phyloP scores from a whole-genome alignment of 2,888 invertebrate species.

The Lasioglossum zephyrum region DNA sequence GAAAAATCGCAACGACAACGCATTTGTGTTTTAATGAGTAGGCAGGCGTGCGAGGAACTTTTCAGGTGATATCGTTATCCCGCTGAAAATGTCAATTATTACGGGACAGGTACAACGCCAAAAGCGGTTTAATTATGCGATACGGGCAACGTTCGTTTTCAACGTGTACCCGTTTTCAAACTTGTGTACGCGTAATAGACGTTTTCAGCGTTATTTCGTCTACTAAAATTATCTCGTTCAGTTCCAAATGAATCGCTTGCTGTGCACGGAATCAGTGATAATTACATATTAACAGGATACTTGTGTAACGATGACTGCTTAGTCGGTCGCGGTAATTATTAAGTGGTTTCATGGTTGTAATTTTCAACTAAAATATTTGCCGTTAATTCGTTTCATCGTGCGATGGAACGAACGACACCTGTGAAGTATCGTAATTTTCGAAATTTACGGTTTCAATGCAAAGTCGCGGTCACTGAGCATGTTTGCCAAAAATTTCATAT shows the following conservation, averaged over 20 bases:
- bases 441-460: background rate
- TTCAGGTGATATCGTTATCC: background rate
- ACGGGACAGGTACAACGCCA: background rate
- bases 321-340: background rate
- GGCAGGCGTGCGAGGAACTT: background rate
- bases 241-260: background rate
- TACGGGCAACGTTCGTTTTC: constrained; percentile 5
- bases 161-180: background rate
- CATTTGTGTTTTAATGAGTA: background rate
- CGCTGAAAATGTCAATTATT: constrained; percentile 3
- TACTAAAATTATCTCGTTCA: background rate
- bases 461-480: background rate
- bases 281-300: background rate
- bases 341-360: background rate
- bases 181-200: background rate
- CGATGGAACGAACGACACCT: background rate
- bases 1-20: background rate
- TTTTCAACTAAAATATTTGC: background rate
- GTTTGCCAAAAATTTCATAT: background rate
- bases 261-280: background rate
- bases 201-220: constrained; percentile 9
- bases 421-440: background rate
- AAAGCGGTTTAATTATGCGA: constrained; percentile 13
- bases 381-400: background rate
- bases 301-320: background rate